A percentile compares a stretch with the other conserved stretches of the same genome.
phyloP scores from a whole-genome alignment of 1,140 invertebrate species.

The Rhagoletis zephyria region DNA sequence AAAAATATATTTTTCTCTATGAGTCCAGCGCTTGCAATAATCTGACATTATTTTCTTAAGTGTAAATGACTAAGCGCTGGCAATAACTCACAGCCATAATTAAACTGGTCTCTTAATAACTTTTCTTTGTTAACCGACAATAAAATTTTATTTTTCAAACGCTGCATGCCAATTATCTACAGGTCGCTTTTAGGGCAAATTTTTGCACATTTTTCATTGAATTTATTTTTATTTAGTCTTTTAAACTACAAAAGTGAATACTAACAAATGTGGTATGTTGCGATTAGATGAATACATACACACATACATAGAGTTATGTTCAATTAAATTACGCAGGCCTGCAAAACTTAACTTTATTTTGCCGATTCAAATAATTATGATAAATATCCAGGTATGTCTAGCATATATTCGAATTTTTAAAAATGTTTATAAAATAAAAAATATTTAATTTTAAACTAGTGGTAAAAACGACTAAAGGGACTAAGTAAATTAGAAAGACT shows the following conservation, averaged over 20 bases:
- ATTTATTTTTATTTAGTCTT: neutral
- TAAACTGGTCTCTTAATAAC: neutral
- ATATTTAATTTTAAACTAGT: no score
- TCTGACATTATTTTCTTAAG: neutral
- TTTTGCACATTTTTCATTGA: neutral
- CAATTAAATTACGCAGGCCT: no score
- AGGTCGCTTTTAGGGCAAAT: constrained; percentile 18
- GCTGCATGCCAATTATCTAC: constrained; percentile 11
- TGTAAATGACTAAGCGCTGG: neutral
- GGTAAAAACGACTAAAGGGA: no score
- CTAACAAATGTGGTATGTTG: neutral
- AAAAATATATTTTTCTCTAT: no score
- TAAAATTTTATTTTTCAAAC: constrained; percentile 3
- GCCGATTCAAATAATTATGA: no score
- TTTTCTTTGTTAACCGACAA: neutral
- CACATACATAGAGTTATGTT: no score
- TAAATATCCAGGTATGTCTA: no score
- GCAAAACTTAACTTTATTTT: no score
- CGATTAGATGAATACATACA: no score
- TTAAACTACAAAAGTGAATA: neutral
- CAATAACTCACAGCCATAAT: neutral
- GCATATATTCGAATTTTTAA: no score
- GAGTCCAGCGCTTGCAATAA: neutral
- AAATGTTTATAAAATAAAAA: no score
- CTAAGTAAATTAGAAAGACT: no score